Evolutionary conservation across 1,140 invertebrate species (phyloP).

Genomic region (Drosophila aff.): DNA sequence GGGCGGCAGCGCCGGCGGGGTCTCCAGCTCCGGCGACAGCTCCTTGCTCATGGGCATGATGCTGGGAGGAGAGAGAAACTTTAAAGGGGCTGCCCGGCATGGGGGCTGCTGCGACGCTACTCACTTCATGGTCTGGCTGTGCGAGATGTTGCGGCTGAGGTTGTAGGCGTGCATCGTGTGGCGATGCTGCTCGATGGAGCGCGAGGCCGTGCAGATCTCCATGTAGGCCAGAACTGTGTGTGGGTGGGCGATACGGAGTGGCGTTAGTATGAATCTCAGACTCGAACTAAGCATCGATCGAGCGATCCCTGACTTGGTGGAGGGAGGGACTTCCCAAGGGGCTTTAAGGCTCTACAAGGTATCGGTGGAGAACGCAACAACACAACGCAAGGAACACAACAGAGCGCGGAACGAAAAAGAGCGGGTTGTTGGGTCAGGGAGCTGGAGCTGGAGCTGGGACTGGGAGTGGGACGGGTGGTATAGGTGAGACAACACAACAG

Average conservation of each 20-base stretch:
- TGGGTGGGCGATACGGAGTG: constrained; percentile 55
- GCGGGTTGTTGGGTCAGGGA: not conserved
- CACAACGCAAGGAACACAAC: constrained; percentile 4
- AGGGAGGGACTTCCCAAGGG: not conserved
- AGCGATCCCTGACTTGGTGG: constrained; percentile 26
- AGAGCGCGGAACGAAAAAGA: not conserved
- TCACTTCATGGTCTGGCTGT: constrained; percentile 85
- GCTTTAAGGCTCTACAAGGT: constrained; percentile 4
- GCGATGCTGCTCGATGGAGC: constrained; percentile 85
- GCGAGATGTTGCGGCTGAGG: constrained; percentile 85
- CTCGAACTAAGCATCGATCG: constrained; percentile 28
- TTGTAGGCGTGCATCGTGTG: constrained; percentile 94
- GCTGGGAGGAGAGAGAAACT: constrained; percentile 14
- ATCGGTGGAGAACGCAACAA: constrained; percentile 5
- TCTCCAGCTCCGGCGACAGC: constrained; percentile 82
- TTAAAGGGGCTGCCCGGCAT: not conserved
- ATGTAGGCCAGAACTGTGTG: constrained; percentile 97
- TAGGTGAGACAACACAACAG: not conserved
- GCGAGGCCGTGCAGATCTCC: constrained; percentile 95
- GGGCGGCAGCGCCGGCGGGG: constrained; percentile 92
- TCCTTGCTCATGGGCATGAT: constrained; percentile 76
- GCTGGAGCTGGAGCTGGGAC: not conserved
- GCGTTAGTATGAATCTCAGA: constrained; percentile 1
- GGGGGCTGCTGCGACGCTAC: constrained; percentile 1
- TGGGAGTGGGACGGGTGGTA: not conserved